Conservation (phyloP, 2,113 vertebrate genomes). For the Aspiorhynchus laticeps region DNA sequence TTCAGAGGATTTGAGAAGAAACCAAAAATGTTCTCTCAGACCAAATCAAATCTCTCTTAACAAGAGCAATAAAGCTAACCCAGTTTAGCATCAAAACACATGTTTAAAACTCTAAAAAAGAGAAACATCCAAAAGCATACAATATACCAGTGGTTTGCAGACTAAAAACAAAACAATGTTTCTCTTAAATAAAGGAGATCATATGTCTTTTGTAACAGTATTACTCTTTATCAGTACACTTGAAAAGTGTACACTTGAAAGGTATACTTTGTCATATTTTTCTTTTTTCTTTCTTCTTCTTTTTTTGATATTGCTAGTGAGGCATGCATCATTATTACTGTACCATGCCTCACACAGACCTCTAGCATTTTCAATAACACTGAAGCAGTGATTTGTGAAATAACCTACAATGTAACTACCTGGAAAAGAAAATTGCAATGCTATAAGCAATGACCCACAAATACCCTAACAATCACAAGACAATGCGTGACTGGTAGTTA, state of each 20-base stretch:
- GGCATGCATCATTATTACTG: not conserved
- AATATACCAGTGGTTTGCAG: not conserved
- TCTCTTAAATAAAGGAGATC: not conserved
- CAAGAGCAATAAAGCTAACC: not conserved
- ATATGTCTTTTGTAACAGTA: not conserved
- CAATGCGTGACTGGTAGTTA: not conserved
- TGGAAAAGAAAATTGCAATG: not conserved
- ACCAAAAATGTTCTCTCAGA: not conserved
- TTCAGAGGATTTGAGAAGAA: not conserved
- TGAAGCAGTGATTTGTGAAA: not conserved
- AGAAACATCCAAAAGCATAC: not conserved
- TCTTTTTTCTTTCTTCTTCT: too few species aligned
- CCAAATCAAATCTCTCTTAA: not conserved
- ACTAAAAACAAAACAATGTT: not conserved
- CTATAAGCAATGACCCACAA: not conserved
- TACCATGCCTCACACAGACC: not conserved
- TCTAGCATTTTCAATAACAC: not conserved
- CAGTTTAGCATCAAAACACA: not conserved
- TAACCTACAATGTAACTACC: too few species aligned
- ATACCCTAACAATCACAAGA: not conserved
- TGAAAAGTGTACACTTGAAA: too few species aligned
- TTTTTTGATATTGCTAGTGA: not conserved
- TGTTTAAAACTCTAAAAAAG: not conserved
- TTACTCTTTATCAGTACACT: not conserved
- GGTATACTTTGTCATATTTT: not conserved